Evolutionary conservation across 1,140 invertebrate species (phyloP).

Genomic region (Bombus superbus): DNA sequence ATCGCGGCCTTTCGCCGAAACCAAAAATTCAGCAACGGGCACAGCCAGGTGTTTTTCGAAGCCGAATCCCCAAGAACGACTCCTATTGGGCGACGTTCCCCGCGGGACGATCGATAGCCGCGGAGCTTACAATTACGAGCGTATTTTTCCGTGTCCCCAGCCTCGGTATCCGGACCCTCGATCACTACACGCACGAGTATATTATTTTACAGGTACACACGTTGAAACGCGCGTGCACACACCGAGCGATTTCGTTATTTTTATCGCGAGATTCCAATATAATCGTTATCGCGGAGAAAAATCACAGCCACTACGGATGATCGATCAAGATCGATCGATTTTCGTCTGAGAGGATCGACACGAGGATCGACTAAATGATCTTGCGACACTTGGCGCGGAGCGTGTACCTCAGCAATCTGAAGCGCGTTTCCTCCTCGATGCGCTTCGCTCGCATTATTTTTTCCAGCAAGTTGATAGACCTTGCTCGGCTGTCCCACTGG

Average conservation of each 20-base stretch:
- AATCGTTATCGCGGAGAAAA: background rate
- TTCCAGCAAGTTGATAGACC: background rate
- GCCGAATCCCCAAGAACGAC: background rate
- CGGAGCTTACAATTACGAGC: conserved; percentile 4
- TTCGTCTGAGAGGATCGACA: too few relatives aligned
- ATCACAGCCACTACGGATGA: conserved; percentile 12
- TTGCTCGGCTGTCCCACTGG: too few relatives aligned
- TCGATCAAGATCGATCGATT: background rate
- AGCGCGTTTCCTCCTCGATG: conserved; percentile 57
- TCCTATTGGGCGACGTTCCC: conserved; percentile 21
- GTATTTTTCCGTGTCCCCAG: background rate
- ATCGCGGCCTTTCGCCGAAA: background rate
- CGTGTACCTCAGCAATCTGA: conserved; percentile 65
- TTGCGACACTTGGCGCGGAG: conserved; percentile 59
- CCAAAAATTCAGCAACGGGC: background rate
- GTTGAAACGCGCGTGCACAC: background rate
- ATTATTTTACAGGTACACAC: too few relatives aligned
- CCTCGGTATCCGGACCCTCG: background rate
- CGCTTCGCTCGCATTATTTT: conserved; percentile 70
- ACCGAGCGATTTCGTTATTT: background rate
- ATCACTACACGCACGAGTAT: background rate
- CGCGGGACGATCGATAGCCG: conserved; percentile 26
- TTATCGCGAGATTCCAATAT: background rate
- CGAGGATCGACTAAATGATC: conserved; percentile 54
- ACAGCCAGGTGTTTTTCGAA: background rate